phyloP scores from a whole-genome alignment of 2,113 vertebrate species.

The Oostethus manadensis region DNA sequence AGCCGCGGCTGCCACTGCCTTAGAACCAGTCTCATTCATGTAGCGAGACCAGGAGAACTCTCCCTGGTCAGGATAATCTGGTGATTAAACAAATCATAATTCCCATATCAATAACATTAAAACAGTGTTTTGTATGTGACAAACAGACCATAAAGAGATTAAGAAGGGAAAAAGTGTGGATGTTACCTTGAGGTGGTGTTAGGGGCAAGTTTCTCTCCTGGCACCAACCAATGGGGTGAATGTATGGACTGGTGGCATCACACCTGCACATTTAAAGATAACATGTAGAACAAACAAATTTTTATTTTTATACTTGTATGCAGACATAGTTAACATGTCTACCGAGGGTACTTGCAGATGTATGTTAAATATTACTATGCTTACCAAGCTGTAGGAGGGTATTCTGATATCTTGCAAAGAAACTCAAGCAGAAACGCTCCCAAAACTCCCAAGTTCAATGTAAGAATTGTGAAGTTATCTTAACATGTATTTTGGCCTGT shows the following conservation, averaged over 20 bases:
- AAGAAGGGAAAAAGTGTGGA: too few species aligned
- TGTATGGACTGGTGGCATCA: slow-evolving; percentile 93
- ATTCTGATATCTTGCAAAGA: too few species aligned
- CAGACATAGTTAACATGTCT: too few species aligned
- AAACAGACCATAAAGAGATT: background rate
- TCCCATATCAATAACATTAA: background rate
- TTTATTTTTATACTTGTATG: too few species aligned
- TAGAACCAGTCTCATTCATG: slow-evolving; percentile 85
- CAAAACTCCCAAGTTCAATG: too few species aligned
- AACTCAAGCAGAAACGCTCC: too few species aligned
- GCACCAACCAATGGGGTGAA: slow-evolving; percentile 97
- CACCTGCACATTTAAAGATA: slow-evolving; percentile 74
- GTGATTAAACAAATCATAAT: background rate
- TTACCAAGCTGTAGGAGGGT: too few species aligned
- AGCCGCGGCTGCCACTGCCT: slow-evolving; percentile 82
- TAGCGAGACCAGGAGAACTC: slow-evolving; percentile 92
- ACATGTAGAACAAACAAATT: too few species aligned
- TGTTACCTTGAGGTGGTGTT: slow-evolving; percentile 91
- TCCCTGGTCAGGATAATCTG: slow-evolving; percentile 90
- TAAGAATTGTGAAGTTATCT: too few species aligned
- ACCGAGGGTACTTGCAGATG: too few species aligned
- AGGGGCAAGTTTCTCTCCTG: slow-evolving; percentile 88
- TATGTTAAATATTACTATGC: too few species aligned
- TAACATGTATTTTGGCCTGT: too few species aligned
- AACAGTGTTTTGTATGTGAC: background rate